phyloP scores from a whole-genome alignment of 2,113 vertebrate species.

The Melanotaenia duboulayi region DNA sequence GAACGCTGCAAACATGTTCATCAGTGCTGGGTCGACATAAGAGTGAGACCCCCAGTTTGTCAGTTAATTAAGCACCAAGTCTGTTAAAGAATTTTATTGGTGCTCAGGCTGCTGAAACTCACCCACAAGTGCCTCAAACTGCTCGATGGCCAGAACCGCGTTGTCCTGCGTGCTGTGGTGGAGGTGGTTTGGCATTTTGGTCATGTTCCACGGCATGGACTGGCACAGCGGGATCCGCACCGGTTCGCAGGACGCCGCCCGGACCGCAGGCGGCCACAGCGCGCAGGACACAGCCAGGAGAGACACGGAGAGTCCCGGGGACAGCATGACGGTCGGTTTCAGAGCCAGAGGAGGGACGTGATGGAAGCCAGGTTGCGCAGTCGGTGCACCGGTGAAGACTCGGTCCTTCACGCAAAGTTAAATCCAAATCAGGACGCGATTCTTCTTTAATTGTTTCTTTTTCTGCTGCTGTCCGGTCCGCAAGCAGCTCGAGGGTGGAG shows the following conservation, averaged over 20 bases:
- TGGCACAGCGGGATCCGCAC: conserved; percentile 94
- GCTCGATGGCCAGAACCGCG: conserved; percentile 97
- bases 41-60: neutral
- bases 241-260: conserved; percentile 89
- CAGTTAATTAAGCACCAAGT: neutral
- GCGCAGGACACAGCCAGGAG: conserved; percentile 78
- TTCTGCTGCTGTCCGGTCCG: conserved; percentile 39
- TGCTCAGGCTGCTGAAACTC: conserved; percentile 30
- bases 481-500: conserved; percentile 60
- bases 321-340: conserved; percentile 60
- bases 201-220: conserved; percentile 98
- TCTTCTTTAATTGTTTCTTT: conserved; percentile 16
- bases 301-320: conserved; percentile 61
- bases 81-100: neutral
- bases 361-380: neutral
- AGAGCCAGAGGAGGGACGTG: neutral
- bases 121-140: conserved; percentile 94
- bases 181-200: conserved; percentile 99
- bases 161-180: conserved; percentile 99
- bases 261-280: conserved; percentile 67
- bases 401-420: conserved; percentile 9
- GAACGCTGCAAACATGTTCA: too few relatives aligned
- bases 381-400: conserved; percentile 6
- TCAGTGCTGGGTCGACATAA: neutral
- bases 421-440: conserved; percentile 24